A percentile compares a stretch with the other conserved stretches of the same genome.
phyloP scores from a whole-genome alignment of 1,140 invertebrate species.

The Lordiphosa stackelbergi region DNA sequence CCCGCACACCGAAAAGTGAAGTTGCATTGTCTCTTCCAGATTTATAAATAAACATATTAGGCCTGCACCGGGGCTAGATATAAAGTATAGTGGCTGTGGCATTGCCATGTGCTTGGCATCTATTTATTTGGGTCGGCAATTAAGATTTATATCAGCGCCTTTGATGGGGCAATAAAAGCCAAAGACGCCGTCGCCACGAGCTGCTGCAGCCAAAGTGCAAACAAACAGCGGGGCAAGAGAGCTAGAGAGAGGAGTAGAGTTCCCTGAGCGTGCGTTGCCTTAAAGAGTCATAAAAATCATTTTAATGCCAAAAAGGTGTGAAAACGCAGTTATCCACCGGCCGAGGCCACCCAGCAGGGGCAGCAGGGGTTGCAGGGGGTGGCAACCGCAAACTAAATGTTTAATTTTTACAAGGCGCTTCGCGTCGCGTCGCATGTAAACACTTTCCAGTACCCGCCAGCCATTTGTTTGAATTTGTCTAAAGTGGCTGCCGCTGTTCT shows the following conservation, averaged over 20 bases:
- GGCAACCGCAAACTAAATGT: slow-evolving; percentile 65
- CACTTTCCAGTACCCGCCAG: slow-evolving; percentile 31
- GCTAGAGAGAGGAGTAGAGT: neutral
- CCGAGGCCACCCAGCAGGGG: neutral
- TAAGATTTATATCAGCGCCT: slow-evolving; percentile 69
- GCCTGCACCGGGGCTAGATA: too few species aligned
- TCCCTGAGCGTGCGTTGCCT: slow-evolving; percentile 42
- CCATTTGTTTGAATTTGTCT: slow-evolving; percentile 74
- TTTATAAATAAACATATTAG: slow-evolving; percentile 6
- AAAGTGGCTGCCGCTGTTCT: slow-evolving; percentile 53
- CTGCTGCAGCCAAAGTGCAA: slow-evolving; percentile 49
- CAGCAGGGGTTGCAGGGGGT: neutral
- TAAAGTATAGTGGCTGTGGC: slow-evolving; percentile 2
- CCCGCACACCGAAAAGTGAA: slow-evolving; percentile 26
- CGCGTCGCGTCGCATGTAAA: slow-evolving; percentile 59
- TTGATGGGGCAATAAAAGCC: slow-evolving; percentile 69
- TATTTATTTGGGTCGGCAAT: slow-evolving; percentile 76
- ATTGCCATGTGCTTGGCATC: slow-evolving; percentile 49
- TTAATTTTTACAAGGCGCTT: slow-evolving; percentile 56
- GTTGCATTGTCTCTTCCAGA: slow-evolving; percentile 25
- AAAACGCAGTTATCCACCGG: slow-evolving; percentile 19
- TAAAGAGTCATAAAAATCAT: slow-evolving; percentile 71
- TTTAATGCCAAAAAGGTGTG: slow-evolving; percentile 59
- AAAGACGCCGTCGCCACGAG: slow-evolving; percentile 35
- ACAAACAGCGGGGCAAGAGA: slow-evolving; percentile 29